Base-by-base conservation (phyloP, 2,797 vertebrate species). In the Myotis daubentonii region DNA sequence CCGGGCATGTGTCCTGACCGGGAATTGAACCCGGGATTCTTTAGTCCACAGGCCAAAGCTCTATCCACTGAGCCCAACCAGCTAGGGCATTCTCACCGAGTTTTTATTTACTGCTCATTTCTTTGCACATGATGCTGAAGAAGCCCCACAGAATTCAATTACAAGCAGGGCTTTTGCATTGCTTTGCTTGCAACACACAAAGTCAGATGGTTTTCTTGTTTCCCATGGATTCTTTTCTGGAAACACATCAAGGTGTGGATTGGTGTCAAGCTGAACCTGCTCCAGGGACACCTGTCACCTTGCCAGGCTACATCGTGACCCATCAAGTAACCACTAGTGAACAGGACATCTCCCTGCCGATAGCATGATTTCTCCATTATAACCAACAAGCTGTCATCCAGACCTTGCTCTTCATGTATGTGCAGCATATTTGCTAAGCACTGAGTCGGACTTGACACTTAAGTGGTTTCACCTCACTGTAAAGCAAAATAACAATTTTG, bases 401-500 rank as follows among this genome's bases (percentile, higher is more conserved):
- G 47, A 17, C 36, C 47, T 94, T 90, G 36, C 36, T 90, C 62
- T 72, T 92, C 55, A 9, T 92, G 47, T 53, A 41, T 76, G 55
- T 70, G 85, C 11, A 6, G 49, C 38, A 71, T 49, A 60, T 94
- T 94, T 94, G 82, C 89, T 93, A 74, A 92, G 38, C 62, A 72
- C 51, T 94, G 94, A 96, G 81, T 95, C 93, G 79, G 88, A 51
- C 68, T 78, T 82, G 81, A 51, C 86, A 81, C 68, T 82, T 82
- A 36, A 66, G 33, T 78, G 44, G n/a, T 95, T 96, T 94, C 23
- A 49, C 57, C 44, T 96, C 72, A 80, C 65, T 83, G 25, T 51
- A 91, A 96, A 94, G 66, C 47, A 95, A 94, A 95, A 95, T 94
- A 93, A 51, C 74, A 89, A 83, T 22, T 79, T 74, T 72, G 57